Percentiles rank a stretch among this genome's conserved stretches.
These are phyloP conservation scores for Xanthostigma xanthostigma DNA, from an alignment of 2,888 invertebrate species.

Conservation along the genomic window DNA sequence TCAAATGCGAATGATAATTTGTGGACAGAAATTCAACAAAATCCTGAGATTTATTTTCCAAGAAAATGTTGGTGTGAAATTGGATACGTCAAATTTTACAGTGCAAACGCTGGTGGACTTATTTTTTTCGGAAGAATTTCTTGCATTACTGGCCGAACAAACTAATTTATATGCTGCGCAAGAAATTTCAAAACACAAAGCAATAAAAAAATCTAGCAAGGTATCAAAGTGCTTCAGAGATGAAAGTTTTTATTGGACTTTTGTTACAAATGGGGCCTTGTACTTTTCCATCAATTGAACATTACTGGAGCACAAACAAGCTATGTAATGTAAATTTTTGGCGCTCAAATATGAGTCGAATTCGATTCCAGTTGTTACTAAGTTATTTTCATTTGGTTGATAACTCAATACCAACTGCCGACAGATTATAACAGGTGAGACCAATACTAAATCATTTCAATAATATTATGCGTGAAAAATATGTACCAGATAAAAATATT, in stretches of 20 bases:
- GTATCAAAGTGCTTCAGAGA: conserved; percentile 10
- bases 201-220: conserved; percentile 12
- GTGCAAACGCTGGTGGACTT: conserved; percentile 12
- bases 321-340: conserved; percentile 11
- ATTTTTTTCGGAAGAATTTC: conserved; percentile 13
- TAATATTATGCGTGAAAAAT: conserved; percentile 16
- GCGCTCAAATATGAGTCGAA: conserved; percentile 11
- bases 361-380: conserved; percentile 12
- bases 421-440: conserved; percentile 16
- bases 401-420: conserved; percentile 11
- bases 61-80: conserved; percentile 14
- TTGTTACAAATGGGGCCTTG: conserved; percentile 12
- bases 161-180: conserved; percentile 15
- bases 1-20: conserved; percentile 14
- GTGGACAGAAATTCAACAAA: conserved; percentile 13
- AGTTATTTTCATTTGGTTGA: conserved; percentile 14
- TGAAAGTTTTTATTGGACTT: conserved; percentile 12
- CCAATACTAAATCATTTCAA: conserved; percentile 17
- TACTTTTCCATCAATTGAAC: conserved; percentile 12
- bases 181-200: conserved; percentile 12
- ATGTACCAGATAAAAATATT: conserved; percentile 15
- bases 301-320: conserved; percentile 13
- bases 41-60: conserved; percentile 15
- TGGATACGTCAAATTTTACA: conserved; percentile 14
- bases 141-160: conserved; percentile 15